Evolutionary conservation across 2,797 vertebrate genomes (phyloP).

Genomic region (Anableps anableps): DNA sequence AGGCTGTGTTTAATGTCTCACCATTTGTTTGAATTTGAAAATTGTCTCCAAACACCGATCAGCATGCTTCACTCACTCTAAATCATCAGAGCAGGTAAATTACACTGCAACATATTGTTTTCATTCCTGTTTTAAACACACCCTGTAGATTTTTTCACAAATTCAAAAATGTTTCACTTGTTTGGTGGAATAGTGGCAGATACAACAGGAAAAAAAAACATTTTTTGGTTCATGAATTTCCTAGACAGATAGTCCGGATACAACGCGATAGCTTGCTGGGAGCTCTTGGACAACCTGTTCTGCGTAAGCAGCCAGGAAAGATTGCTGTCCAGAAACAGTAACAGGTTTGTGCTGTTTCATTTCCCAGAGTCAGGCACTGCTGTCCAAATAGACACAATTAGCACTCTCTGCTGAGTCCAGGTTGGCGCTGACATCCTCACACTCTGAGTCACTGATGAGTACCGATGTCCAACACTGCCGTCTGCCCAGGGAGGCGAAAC

Average conservation of each 20-base stretch:
- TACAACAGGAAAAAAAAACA: neutral
- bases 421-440: slow-evolving; percentile 49
- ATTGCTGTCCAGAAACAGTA: slow-evolving; percentile 16
- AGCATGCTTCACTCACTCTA: slow-evolving; percentile 22
- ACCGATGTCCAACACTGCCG: slow-evolving; percentile 27
- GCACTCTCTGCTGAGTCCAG: slow-evolving; percentile 48
- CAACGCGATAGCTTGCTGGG: slow-evolving; percentile 1
- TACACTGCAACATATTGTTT: neutral
- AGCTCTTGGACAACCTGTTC: slow-evolving; percentile 20
- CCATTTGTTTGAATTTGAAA: slow-evolving; percentile 10
- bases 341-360: slow-evolving; percentile 36
- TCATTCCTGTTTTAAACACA: slow-evolving; percentile 1
- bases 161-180: slow-evolving; percentile 4
- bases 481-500: slow-evolving; percentile 43
- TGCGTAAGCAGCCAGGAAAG: slow-evolving; percentile 22
- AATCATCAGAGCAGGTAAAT: slow-evolving; percentile 32
- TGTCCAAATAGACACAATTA: slow-evolving; percentile 62
- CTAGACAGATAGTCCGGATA: neutral
- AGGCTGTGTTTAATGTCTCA: neutral
- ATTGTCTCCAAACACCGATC: slow-evolving; percentile 27
- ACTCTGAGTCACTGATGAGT: slow-evolving; percentile 62
- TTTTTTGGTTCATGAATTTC: slow-evolving; percentile 2
- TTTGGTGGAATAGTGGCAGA: neutral
- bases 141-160: neutral
- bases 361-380: slow-evolving; percentile 38